Evolutionary conservation across 35 echinoderm and acorn worm species (phyloP), one percentile per base, ranked within the genome.

Genomic region (Heliocidaris erythrogramma): DNA sequence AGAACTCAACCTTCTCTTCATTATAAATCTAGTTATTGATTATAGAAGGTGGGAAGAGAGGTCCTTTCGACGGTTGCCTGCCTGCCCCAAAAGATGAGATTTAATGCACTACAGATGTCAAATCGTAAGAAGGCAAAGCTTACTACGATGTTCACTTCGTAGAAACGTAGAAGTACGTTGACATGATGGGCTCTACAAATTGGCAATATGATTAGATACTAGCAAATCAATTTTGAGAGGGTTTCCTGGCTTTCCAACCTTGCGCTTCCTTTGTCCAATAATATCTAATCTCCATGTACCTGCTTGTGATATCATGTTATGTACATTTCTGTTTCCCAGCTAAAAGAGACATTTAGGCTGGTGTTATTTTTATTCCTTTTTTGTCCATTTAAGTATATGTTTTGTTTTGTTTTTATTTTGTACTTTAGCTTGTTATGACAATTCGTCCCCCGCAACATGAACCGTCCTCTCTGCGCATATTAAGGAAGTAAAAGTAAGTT

Each of bases 181-280:
- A 78, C 65, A 78, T 78, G 18, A 3, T 78, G 21, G 5, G 24
- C 65, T 78, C 65, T 78, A 7, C 65, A 78, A n/a, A 78, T 7
- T 78, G 65, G 65, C 65, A 78, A 78, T 78, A 78, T 78, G 65
- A 78, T n/a, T 78, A 21, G 65, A 27, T 21, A 27, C 65, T 18
- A 27, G 21, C 65, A 78, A 78, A 78, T 78, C 65, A 78, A 78
- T 78, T 78, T 78, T 4, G 65, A 78, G 65, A 78, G 65, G 21
- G 65, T 78, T 78, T 27, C 21, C 65, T 18, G 17, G 65, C 21
- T 78, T 78, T n/a, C 65, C 65, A n/a, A 78, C 65, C 65, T 24
- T 78, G 65, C 65, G 65, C 65, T 78, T n/a, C 65, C 65, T 78
- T 78, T 78, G 65, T 78, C 4, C 65, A 78, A 78, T 78, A 78